Conservation (phyloP, 1,140 invertebrate species). For the Aphaenogaster rudis region DNA sequence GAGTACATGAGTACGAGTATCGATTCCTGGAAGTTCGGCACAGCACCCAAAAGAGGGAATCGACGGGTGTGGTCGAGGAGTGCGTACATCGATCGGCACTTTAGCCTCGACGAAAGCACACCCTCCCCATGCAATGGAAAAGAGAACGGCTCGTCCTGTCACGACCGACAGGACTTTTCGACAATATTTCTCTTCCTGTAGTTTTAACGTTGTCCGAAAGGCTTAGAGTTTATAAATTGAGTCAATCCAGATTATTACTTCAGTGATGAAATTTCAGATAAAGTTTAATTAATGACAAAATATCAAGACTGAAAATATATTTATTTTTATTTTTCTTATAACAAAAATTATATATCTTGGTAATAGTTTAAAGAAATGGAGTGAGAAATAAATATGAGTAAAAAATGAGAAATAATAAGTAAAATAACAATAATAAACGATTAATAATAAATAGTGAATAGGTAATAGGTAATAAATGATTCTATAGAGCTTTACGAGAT, state of each 20-base stretch:
- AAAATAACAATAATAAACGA: background rate
- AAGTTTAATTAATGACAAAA: slow-evolving; percentile 1
- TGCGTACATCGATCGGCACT: slow-evolving; percentile 77
- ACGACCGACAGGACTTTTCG: slow-evolving; percentile 55
- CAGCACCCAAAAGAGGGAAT: slow-evolving; percentile 72
- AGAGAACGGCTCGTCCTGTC: slow-evolving; percentile 59
- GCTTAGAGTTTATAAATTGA: background rate
- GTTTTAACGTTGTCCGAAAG: background rate
- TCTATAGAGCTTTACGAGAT: background rate
- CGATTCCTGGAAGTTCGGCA: slow-evolving; percentile 76
- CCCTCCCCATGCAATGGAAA: slow-evolving; percentile 56
- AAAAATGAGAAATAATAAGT: background rate
- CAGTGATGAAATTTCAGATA: background rate
- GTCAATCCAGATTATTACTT: background rate
- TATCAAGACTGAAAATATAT: background rate
- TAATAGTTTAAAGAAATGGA: background rate
- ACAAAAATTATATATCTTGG: background rate
- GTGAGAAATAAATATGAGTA: background rate
- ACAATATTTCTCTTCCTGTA: slow-evolving; percentile 12
- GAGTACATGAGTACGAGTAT: slow-evolving; percentile 64
- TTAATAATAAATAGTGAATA: slow-evolving; percentile 3
- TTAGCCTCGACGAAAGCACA: slow-evolving; percentile 72
- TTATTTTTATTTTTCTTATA: background rate
- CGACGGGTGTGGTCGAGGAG: slow-evolving; percentile 76
- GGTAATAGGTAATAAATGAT: background rate